Base-by-base conservation (phyloP, 2,888 invertebrate species). In the Epirrita christyi region DNA sequence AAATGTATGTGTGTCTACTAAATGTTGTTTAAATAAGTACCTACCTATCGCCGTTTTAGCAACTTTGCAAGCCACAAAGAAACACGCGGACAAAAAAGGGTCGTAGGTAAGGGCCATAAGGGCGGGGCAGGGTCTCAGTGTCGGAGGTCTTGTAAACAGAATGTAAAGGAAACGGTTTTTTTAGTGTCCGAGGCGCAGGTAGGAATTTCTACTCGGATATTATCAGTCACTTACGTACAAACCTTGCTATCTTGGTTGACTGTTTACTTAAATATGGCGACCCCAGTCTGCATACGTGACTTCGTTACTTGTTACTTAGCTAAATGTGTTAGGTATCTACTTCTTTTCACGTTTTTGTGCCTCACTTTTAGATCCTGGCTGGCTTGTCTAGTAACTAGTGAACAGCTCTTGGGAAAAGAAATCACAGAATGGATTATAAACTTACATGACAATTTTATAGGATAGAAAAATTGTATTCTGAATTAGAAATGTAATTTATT, bases 81-180 rank as follows among this genome's bases (percentile, higher is more conserved):
- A 64, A 76, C 73, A 84, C 72, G 80, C 80, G 78, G 75, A 81
- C 83, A 92, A 91, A 92, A 90, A 89, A 87, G 76, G 85, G 81
- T 82, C 83, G 77, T 76, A 77, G 68, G 66, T 67, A 76, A 75
- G 71, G 71, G 71, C 75, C 64, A 67, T 68, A 71, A 76, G 74
- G 76, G 73, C 59, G 64, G 59, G 72, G 74, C 70, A 85, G 86
- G 78, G 80, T 80, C 32, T 80, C 86, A 64, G 81, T 88, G 87
- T 90, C 90, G 88, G 88, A 88, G 90, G 88, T 88, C 88, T 83
- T 85, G 88, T 86, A 87, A 86, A 88, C 81, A 87, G 66, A 89
- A 83, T 86, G 83, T 80, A 79, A 83, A 85, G 88, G 88, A 89
- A 90, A 85, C 82, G 77, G 67, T 82, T 85, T 89, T 89, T 89